Evolutionary conservation across 2,113 vertebrate genomes (phyloP), one percentile per base, ranked within the genome.

Genomic region (Aspidoscelis tigris): DNA sequence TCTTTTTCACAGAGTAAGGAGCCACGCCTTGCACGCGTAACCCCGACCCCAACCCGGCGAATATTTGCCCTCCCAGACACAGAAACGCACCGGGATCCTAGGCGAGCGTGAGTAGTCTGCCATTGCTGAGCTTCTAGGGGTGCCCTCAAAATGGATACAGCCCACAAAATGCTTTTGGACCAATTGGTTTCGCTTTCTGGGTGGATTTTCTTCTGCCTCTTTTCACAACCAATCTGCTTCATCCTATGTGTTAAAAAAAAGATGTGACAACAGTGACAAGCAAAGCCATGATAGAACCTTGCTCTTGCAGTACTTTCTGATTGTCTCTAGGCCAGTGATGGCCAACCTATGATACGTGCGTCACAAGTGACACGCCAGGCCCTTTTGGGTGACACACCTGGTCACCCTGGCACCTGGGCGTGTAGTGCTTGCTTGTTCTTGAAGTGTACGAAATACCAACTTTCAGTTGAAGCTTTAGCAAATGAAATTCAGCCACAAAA

Each of bases 21-120:
- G 7, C 96, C 91, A 69, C 96, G 94, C 9, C 96, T 97, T 4
- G 97, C 97, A 43, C 93, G 96, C 22, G 95, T 98, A 11, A 94
- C 94, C 14, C 97, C 97, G 0, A 97, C 96, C 0, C 96, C 94
- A 10, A 95, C 96, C 81, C 93, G 84, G 12, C 93, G 92, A 66
- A 96, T 21, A 72, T 92, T 39, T 70, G 55, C 89, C 0, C 9
- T 88, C 0, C 91, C 93, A 6, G 97, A 91, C 26, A 20, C 88
- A 2, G 91, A 93, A 24, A 72, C 88, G 26, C 85, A 65, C 26
- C 64, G 73, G 58, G 82, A 90, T 12, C 39, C 80, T 76, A 73
- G 74, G 68, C 74, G 82, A 65, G 69, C 64, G 95, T 95, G 84
- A 94, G 95, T 94, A 33, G 12, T 44, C 0, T 0, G 0, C 14